Conservation (phyloP, 1,140 invertebrate genomes). For the Aleiodes sp. region DNA sequence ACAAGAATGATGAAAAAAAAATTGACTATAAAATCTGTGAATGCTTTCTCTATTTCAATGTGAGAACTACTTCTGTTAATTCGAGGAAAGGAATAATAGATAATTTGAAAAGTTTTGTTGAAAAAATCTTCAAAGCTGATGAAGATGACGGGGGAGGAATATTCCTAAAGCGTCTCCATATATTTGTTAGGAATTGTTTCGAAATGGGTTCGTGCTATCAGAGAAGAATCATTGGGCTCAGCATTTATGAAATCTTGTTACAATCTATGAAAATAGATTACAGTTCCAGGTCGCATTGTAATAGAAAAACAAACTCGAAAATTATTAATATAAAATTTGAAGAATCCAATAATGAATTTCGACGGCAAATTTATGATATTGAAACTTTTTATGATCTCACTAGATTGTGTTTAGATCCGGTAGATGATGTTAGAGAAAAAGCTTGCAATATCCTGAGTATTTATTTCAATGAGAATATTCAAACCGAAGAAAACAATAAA, state of each 20-base stretch:
- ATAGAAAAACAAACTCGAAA: background rate
- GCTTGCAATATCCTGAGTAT: slow-evolving; percentile 58
- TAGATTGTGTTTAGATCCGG: slow-evolving; percentile 58
- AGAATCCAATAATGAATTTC: slow-evolving; percentile 18
- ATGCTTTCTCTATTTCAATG: slow-evolving; percentile 47
- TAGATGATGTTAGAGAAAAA: slow-evolving; percentile 63
- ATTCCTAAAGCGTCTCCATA: slow-evolving; percentile 66
- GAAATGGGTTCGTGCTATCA: slow-evolving; percentile 69
- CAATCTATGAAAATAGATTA: slow-evolving; percentile 29
- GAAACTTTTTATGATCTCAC: slow-evolving; percentile 49
- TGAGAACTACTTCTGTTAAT: slow-evolving; percentile 43
- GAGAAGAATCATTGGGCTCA: slow-evolving; percentile 63
- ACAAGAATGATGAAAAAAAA: background rate
- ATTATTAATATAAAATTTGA: background rate
- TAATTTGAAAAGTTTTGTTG: slow-evolving; percentile 47
- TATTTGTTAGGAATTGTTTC: slow-evolving; percentile 63
- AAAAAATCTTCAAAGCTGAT: background rate
- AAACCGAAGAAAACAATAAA: slow-evolving; percentile 45
- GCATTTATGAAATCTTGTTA: slow-evolving; percentile 56
- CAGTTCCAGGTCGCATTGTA: background rate
- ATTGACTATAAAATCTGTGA: slow-evolving; percentile 37
- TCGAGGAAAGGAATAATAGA: slow-evolving; percentile 50
- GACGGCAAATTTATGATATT: slow-evolving; percentile 55
- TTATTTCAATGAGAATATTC: slow-evolving; percentile 51
- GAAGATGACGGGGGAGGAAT: slow-evolving; percentile 28